phyloP scores from a whole-genome alignment of 2,888 invertebrate species.

The Cerastis rubricosa region DNA sequence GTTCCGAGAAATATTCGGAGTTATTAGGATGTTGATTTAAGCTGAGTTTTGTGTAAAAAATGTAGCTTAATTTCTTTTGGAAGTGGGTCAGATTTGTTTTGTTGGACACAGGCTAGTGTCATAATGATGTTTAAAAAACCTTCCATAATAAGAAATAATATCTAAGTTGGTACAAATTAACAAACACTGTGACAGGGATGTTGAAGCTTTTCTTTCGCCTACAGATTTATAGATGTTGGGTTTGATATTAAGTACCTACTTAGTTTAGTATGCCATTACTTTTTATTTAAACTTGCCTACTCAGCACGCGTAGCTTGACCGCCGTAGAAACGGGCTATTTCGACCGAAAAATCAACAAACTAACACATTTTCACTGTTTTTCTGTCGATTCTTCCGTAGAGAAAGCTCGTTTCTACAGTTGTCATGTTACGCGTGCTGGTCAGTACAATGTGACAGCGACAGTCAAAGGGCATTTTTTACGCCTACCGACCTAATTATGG shows the following conservation, averaged over 20 bases:
- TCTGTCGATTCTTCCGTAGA: too few species aligned
- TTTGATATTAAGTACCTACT: too few species aligned
- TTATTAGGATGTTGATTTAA: conserved; percentile 11
- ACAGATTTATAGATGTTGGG: background rate
- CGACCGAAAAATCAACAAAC: too few species aligned
- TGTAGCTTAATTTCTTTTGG: conserved; percentile 30
- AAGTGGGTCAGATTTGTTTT: background rate
- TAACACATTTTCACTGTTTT: too few species aligned
- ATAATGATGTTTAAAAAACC: background rate
- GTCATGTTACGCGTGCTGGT: too few species aligned
- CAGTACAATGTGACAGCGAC: background rate
- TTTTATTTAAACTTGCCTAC: background rate
- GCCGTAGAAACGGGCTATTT: too few species aligned
- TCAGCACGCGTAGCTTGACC: too few species aligned
- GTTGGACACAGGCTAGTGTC: too few species aligned
- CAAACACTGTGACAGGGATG: background rate
- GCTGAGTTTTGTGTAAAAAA: background rate
- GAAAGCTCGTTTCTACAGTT: too few species aligned
- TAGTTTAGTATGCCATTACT: background rate
- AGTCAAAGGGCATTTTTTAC: background rate
- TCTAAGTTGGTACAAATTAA: background rate
- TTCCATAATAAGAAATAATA: too few species aligned
- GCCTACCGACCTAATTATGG: background rate
- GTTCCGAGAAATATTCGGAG: conserved; percentile 31
- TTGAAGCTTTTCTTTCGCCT: background rate